A percentile compares a stretch with the other conserved stretches of the same genome.
Conservation (phyloP, 2,888 invertebrate species). For the Lasioglossum zephyrum region DNA sequence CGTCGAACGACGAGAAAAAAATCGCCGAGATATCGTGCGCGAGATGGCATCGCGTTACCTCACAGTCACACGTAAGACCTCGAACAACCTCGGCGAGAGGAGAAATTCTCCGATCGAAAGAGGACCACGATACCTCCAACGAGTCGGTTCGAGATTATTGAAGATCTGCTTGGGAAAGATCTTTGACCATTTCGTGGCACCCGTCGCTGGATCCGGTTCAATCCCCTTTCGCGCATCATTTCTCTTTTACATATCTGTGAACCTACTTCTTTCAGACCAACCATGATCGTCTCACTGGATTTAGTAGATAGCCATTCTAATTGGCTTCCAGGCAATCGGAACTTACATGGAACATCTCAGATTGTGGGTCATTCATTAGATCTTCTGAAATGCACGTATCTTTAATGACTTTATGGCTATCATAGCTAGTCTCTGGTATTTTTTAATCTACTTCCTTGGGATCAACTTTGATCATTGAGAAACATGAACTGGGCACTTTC, state of each 20-base stretch:
- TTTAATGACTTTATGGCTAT: neutral
- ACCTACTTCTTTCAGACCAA: neutral
- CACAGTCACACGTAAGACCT: slow-evolving; percentile 32
- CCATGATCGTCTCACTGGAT: neutral
- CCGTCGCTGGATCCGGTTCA: neutral
- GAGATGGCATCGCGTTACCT: slow-evolving; percentile 55
- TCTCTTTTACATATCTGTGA: slow-evolving; percentile 2
- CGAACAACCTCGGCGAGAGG: slow-evolving; percentile 20
- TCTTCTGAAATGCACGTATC: neutral
- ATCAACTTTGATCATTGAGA: neutral
- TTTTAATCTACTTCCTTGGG: neutral
- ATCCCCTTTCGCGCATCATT: neutral
- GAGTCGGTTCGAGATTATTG: neutral
- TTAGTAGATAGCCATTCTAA: neutral
- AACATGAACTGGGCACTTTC: no score
- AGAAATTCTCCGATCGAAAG: slow-evolving; percentile 40
- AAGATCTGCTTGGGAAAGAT: neutral
- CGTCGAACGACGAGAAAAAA: slow-evolving; percentile 32
- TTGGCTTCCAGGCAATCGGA: neutral
- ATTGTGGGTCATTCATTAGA: neutral
- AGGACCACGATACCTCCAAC: slow-evolving; percentile 6
- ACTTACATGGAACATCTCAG: neutral
- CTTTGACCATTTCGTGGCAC: slow-evolving; percentile 7
- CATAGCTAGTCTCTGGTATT: neutral
- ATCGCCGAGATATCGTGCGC: slow-evolving; percentile 49